Percentiles rank a stretch among this genome's conserved stretches.
Evolutionary conservation across 2,797 vertebrate species (phyloP).

Genomic region (Enteromius unitaeniatus): DNA sequence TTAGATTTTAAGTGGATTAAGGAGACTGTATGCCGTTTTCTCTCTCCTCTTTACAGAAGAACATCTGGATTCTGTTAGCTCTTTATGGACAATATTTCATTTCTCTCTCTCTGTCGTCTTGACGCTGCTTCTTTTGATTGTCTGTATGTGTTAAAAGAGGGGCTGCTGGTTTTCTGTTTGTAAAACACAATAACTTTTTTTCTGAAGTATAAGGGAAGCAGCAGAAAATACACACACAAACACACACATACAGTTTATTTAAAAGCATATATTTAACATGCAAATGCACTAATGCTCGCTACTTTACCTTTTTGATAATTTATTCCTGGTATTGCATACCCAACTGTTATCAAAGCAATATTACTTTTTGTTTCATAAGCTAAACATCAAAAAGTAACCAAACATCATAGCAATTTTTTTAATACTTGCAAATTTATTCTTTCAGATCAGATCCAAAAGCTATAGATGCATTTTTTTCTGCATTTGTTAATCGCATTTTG

Average conservation of each 20-base stretch:
- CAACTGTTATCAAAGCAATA: not conserved
- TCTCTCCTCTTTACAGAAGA: conserved; percentile 60
- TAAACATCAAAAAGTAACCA: not conserved
- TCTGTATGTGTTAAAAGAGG: conserved; percentile 26
- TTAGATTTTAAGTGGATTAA: conserved; percentile 76
- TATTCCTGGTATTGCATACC: not conserved
- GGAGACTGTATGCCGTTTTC: conserved; percentile 62
- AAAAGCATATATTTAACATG: not conserved
- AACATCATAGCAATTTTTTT: not conserved
- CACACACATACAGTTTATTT: not conserved
- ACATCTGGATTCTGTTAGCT: conserved; percentile 75
- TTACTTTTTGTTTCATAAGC: conserved; percentile 10
- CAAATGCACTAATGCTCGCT: not conserved
- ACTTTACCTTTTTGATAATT: not conserved
- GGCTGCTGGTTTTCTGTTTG: conserved; percentile 28
- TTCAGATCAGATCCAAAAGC: not conserved
- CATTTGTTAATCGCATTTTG: not conserved
- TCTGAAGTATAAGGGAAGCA: conserved; percentile 55
- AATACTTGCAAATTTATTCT: not conserved
- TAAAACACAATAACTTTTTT: conserved; percentile 47
- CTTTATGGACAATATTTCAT: conserved; percentile 65
- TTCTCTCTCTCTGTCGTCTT: conserved; percentile 69
- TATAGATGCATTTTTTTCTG: not conserved
- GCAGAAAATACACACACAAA: not conserved
- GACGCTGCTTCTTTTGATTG: conserved; percentile 52